phyloP scores from a whole-genome alignment of 2,888 invertebrate species.

The Galerucella pusilla region DNA sequence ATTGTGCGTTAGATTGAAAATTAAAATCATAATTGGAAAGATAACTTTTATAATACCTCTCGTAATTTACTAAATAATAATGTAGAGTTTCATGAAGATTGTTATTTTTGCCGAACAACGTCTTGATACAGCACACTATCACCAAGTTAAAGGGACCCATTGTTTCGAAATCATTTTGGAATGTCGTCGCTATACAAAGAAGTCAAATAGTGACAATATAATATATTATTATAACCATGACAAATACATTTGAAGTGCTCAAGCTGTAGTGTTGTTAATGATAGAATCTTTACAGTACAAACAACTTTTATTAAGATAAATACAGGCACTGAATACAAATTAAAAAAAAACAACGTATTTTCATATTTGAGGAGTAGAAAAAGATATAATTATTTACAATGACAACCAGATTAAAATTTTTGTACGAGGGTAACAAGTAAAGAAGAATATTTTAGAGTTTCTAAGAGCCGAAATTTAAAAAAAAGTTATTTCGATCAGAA shows the following conservation, averaged over 20 bases:
- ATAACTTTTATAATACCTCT: background rate
- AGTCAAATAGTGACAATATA: slow-evolving; percentile 20
- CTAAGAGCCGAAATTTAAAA: too few species aligned
- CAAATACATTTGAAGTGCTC: slow-evolving; percentile 13
- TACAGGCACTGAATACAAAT: background rate
- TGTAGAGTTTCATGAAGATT: slow-evolving; percentile 10
- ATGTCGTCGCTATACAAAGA: slow-evolving; percentile 14
- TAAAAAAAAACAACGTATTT: too few species aligned
- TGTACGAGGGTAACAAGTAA: too few species aligned
- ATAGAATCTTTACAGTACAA: background rate
- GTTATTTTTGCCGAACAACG: slow-evolving; percentile 8
- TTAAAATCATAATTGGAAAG: background rate
- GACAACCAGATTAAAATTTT: too few species aligned
- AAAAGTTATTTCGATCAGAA: too few species aligned
- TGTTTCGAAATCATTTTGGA: slow-evolving; percentile 18
- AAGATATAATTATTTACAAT: too few species aligned
- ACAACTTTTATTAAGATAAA: slow-evolving; percentile 6
- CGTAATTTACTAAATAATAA: slow-evolving; percentile 1
- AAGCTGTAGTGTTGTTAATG: slow-evolving; percentile 1
- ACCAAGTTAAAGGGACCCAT: slow-evolving; percentile 14
- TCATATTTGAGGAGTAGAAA: too few species aligned
- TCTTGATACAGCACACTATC: slow-evolving; percentile 7
- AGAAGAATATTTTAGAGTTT: too few species aligned
- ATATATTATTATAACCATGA: background rate
- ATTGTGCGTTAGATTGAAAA: too few species aligned